Percentiles rank a stretch among this genome's conserved stretches.
phyloP scores from a whole-genome alignment of 2,113 vertebrate genomes.

The Damaliscus lunatus region DNA sequence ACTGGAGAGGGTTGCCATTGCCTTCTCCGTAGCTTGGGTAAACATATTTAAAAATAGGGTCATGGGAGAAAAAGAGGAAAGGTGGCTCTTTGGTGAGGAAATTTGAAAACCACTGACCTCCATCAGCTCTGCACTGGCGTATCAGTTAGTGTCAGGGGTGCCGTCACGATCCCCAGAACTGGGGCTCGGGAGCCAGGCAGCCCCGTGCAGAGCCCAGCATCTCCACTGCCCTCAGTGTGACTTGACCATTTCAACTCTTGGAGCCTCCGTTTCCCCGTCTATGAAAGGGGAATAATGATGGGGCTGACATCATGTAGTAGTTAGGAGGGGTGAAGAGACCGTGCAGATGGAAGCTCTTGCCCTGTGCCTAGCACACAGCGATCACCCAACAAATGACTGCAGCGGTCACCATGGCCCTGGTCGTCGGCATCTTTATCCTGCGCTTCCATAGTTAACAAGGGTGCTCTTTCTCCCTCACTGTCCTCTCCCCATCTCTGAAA shows the following conservation, averaged over 20 bases:
- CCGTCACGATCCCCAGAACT: neutral
- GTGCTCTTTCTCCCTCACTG: neutral
- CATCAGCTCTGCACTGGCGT: neutral
- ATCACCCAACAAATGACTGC: neutral
- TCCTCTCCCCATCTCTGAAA: neutral
- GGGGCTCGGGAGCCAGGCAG: neutral
- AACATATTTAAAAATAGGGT: neutral
- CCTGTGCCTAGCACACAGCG: neutral
- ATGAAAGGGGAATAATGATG: neutral
- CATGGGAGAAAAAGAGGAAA: neutral
- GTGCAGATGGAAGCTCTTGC: neutral
- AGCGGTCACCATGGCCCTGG: fast-evolving
- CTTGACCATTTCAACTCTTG: neutral
- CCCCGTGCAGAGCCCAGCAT: neutral
- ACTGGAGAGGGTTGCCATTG: too few species aligned
- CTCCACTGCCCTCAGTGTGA: neutral
- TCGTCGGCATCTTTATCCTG: neutral
- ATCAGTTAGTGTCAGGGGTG: neutral
- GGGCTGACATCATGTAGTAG: neutral
- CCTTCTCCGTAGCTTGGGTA: neutral
- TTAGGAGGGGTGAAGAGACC: neutral
- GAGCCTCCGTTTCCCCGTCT: neutral
- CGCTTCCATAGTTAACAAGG: neutral
- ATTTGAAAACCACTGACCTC: neutral
- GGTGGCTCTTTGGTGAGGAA: neutral